Conservation (phyloP, 1,140 invertebrate genomes). For the Rhopalosiphum padi region DNA sequence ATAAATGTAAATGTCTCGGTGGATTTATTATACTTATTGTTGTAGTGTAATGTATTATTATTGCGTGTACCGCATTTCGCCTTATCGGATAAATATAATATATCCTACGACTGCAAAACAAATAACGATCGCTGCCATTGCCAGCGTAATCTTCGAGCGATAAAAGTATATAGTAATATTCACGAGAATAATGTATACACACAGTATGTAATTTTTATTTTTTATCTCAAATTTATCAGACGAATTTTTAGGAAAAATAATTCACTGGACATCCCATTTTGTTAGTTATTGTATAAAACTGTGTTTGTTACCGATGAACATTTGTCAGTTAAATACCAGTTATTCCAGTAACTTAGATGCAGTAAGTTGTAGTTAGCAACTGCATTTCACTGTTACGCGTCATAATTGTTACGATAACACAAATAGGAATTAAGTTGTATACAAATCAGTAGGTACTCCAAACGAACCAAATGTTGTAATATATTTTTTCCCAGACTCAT, state of each 20-base stretch:
- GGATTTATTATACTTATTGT: conserved; percentile 20
- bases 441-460: neutral
- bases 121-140: neutral
- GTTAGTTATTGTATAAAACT: neutral
- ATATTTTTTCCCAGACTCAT: neutral
- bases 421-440: neutral
- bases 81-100: conserved; percentile 3
- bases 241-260: neutral
- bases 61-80: neutral
- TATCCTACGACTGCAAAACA: neutral
- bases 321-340: neutral
- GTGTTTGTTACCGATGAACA: neutral
- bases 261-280: neutral
- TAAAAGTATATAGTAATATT: neutral
- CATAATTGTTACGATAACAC: too few relatives aligned
- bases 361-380: too few relatives aligned
- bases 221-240: neutral
- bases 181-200: neutral
- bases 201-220: neutral
- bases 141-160: neutral
- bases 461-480: neutral
- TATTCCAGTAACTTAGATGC: neutral
- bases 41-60: neutral
- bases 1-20: conserved; percentile 46
- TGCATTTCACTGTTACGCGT: too few relatives aligned